Evolutionary conservation across 2,888 invertebrate species (phyloP).

Genomic region (Gibbula magus): DNA sequence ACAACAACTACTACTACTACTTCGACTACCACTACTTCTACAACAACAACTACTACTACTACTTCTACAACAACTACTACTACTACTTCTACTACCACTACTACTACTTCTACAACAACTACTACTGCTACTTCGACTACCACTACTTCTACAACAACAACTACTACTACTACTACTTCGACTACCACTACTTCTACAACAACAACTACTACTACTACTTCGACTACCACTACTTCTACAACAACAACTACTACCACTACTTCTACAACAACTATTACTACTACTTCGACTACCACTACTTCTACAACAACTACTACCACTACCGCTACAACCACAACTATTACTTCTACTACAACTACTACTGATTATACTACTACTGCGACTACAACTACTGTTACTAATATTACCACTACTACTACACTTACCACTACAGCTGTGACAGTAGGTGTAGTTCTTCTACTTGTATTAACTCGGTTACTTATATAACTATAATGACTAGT

Average conservation of each 20-base stretch:
- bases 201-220: not conserved
- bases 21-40: not conserved
- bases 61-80: not conserved
- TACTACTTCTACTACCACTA: not conserved
- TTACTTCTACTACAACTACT: not conserved
- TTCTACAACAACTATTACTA: not conserved
- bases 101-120: not conserved
- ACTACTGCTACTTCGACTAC: not conserved
- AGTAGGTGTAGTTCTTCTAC: not conserved
- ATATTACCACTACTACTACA: conserved; percentile 14
- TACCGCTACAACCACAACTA: not conserved
- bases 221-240: not conserved
- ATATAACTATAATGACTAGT: not conserved
- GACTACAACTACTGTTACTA: conserved; percentile 8
- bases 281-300: not conserved
- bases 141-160: not conserved
- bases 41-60: not conserved
- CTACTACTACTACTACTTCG: not conserved
- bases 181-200: not conserved
- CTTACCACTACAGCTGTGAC: not conserved
- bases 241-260: not conserved
- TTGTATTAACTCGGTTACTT: not conserved
- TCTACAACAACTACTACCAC: not conserved
- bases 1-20: conserved; percentile 8
- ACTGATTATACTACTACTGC: not conserved